Evolutionary conservation across 2,888 invertebrate genomes (phyloP), one percentile per base, ranked within the genome.

Genomic region (Drosophila multiciliata): DNA sequence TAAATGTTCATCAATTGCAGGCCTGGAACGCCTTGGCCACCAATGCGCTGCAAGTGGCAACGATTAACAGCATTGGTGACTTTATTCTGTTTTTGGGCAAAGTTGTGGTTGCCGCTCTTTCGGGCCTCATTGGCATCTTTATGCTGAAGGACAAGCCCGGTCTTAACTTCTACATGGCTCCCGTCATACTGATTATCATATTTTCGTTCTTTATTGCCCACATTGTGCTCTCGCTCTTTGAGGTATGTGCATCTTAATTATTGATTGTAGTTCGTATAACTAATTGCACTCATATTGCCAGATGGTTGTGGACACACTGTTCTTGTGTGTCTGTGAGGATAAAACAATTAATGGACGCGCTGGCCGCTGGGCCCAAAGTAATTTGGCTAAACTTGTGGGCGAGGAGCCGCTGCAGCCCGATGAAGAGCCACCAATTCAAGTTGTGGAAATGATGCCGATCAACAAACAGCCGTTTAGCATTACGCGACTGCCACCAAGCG

Each of bases 221-320:
- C 91, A 97, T 98, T 92, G 96, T 99, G 73, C 95, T 99, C 63
- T 98, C 98, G 8, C 94, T 99, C 5, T 99, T 98, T 91, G 98
- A 99, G 96, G 98, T 98, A 77, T 6, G 58, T 48, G 1, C 0
- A 26, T 20, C 2, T 17, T 7, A 23, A 32, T 1, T 11, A n/a
- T 15, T 45, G 15, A 2, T 23, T 45, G 0, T 32, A 33, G 9
- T 17, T 15, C 36, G n/a, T 45, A 8, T 23, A 23, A 26, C 11
- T 15, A 17, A 40, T 23, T 23, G 0, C 12, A 1, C 0, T 54
- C 17, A n/a, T 15, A 3, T 12, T 70, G 29, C 66, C 67, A 98
- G 98, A 98, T 98, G 96, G 97, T 98, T 12, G 96, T 99, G 9
- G 98, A 99, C 92, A 98, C 99, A 0, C 94, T 99, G 62, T 97